A percentile compares a stretch with the other conserved stretches of the same genome.
These are phyloP conservation scores for Neodon shergylaensis DNA, from an alignment of 2,113 vertebrate genomes.

Conservation along the genomic window DNA sequence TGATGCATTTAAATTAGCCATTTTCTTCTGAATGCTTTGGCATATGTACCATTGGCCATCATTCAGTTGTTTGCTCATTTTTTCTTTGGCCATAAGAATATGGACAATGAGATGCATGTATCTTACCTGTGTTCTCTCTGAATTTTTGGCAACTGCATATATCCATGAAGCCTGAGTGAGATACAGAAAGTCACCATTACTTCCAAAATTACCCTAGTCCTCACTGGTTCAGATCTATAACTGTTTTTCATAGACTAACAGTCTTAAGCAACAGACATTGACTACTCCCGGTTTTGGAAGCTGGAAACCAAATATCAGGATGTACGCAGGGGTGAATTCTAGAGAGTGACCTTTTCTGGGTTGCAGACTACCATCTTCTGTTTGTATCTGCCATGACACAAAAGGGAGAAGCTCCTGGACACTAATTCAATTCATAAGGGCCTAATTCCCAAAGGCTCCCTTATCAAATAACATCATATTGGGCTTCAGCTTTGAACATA, in stretches of 20 bases:
- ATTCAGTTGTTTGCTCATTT: slow-evolving; percentile 26
- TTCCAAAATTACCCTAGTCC: background rate
- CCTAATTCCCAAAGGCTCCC: background rate
- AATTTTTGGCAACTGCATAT: slow-evolving; percentile 21
- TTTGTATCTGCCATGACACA: background rate
- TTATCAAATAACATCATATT: background rate
- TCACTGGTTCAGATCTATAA: background rate
- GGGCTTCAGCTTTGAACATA: background rate
- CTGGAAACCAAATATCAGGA: background rate
- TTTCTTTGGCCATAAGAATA: slow-evolving; percentile 54
- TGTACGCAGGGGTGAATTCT: background rate
- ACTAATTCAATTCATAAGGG: background rate
- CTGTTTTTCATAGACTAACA: background rate
- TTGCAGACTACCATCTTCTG: background rate
- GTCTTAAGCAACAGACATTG: background rate
- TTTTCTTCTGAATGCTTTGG: slow-evolving; percentile 54
- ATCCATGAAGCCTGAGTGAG: background rate
- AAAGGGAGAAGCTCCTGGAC: background rate
- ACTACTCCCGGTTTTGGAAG: background rate
- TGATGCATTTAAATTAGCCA: slow-evolving; percentile 31
- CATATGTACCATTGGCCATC: background rate
- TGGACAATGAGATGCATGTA: background rate
- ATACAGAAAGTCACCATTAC: background rate
- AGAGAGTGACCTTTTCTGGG: background rate
- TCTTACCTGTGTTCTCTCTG: slow-evolving; percentile 26